A percentile compares a stretch with the other conserved stretches of the same genome.
phyloP scores from a whole-genome alignment of 2,113 vertebrate genomes.

The Salvelinus namaycush region DNA sequence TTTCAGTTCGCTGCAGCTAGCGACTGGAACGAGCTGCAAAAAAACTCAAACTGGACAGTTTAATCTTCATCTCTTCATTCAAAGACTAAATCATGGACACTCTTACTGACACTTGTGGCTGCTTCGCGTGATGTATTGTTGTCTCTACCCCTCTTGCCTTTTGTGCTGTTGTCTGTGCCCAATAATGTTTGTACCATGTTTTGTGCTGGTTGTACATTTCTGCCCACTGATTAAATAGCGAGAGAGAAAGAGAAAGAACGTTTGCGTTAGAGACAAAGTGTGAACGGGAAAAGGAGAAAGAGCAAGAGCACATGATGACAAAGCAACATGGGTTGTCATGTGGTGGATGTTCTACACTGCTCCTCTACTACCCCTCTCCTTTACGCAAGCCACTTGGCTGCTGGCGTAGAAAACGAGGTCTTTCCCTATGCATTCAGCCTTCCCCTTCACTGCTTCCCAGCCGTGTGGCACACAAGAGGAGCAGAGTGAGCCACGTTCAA shows the following conservation, averaged over 20 bases:
- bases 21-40: too few relatives aligned
- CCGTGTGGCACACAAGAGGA: conserved; percentile 60
- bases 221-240: not conserved
- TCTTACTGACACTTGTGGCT: too few relatives aligned
- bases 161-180: too few relatives aligned
- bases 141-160: too few relatives aligned
- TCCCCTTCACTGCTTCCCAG: conserved; percentile 64
- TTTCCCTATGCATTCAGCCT: conserved; percentile 60
- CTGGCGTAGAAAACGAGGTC: conserved; percentile 56
- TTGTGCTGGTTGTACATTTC: too few relatives aligned
- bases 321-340: conserved; percentile 40
- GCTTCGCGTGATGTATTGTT: too few relatives aligned
- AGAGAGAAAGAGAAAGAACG: not conserved
- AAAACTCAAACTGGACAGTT: too few relatives aligned
- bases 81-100: too few relatives aligned
- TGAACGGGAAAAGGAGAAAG: not conserved
- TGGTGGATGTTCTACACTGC: conserved; percentile 27
- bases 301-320: conserved; percentile 28
- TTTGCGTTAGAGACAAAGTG: too few relatives aligned
- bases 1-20: too few relatives aligned
- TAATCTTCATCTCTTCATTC: too few relatives aligned
- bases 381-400: conserved; percentile 65
- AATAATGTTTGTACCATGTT: too few relatives aligned
- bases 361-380: conserved; percentile 1
- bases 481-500: conserved; percentile 64